phyloP scores from a whole-genome alignment of 1,140 invertebrate genomes.

The Drosophila funebris region DNA sequence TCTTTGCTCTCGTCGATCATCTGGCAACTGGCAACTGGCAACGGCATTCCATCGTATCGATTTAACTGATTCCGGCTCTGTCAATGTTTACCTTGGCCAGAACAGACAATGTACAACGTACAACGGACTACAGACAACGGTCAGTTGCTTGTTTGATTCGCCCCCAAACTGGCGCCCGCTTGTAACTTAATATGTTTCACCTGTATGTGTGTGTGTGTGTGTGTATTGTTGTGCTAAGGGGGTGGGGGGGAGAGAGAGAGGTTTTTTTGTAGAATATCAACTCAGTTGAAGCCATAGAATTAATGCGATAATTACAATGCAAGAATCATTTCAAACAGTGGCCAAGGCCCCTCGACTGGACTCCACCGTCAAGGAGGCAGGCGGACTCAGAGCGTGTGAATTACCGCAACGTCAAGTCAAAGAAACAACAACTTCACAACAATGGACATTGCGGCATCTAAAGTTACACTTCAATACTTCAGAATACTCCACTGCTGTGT shows the following conservation, averaged over 20 bases:
- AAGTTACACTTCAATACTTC: slow-evolving; percentile 21
- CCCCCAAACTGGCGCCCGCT: slow-evolving; percentile 49
- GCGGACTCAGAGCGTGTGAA: slow-evolving; percentile 34
- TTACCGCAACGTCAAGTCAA: slow-evolving; percentile 31
- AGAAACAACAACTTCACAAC: slow-evolving; percentile 13
- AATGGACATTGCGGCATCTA: slow-evolving; percentile 28
- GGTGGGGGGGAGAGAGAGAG: neutral
- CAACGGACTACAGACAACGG: too few relatives aligned
- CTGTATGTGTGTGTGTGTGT: too few relatives aligned
- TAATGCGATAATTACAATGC: slow-evolving; percentile 79
- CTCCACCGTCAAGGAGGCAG: neutral
- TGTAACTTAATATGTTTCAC: slow-evolving; percentile 54
- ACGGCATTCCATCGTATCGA: slow-evolving; percentile 17
- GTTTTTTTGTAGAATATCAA: neutral
- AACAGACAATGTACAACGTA: neutral
- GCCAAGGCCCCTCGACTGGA: slow-evolving; percentile 8
- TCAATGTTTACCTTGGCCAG: slow-evolving; percentile 43
- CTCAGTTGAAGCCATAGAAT: slow-evolving; percentile 63
- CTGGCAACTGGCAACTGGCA: slow-evolving; percentile 9
- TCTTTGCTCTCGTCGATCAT: slow-evolving; percentile 15
- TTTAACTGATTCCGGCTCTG: slow-evolving; percentile 38
- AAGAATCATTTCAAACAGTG: slow-evolving; percentile 54
- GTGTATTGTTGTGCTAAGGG: neutral
- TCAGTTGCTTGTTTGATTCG: neutral
- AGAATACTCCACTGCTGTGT: neutral